These are phyloP conservation scores for Rhinatrema bivittatum DNA, from an alignment of 2,797 vertebrate genomes.

Conservation along the genomic window DNA sequence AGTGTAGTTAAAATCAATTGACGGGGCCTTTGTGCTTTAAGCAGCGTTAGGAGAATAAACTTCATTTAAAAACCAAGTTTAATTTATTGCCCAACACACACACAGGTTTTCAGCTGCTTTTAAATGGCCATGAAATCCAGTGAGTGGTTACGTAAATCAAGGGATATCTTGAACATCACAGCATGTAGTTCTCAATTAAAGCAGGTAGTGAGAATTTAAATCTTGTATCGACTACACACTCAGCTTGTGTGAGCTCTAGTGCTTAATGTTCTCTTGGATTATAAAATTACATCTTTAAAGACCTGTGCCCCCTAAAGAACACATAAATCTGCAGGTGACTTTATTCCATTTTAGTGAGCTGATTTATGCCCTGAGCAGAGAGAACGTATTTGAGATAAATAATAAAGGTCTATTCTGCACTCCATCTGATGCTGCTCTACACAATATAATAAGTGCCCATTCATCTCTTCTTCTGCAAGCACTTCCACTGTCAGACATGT, in stretches of 20 bases:
- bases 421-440: slow-evolving; percentile 4
- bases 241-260: slow-evolving; percentile 4
- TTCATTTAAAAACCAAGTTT: too few relatives aligned
- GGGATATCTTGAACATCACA: too few relatives aligned
- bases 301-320: neutral
- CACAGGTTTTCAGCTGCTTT: too few relatives aligned
- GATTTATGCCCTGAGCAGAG: slow-evolving; percentile 21
- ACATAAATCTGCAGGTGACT: slow-evolving; percentile 10
- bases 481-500: slow-evolving; percentile 14
- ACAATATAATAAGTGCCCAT: slow-evolving; percentile 6
- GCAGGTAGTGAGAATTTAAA: too few relatives aligned
- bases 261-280: slow-evolving; percentile 11
- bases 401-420: slow-evolving; percentile 16
- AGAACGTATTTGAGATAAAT: slow-evolving; percentile 19
- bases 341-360: neutral
- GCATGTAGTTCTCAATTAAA: too few relatives aligned
- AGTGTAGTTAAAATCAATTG: too few relatives aligned
- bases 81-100: too few relatives aligned
- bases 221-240: slow-evolving; percentile 17
- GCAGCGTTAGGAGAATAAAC: too few relatives aligned
- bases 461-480: slow-evolving; percentile 4
- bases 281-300: slow-evolving; percentile 7
- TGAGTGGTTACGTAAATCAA: too few relatives aligned
- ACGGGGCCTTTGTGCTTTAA: too few relatives aligned
- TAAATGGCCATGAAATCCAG: too few relatives aligned